Evolutionary conservation across 1,140 invertebrate genomes (phyloP), one percentile per base, ranked within the genome.

Genomic region (Monochamus saltuarius): DNA sequence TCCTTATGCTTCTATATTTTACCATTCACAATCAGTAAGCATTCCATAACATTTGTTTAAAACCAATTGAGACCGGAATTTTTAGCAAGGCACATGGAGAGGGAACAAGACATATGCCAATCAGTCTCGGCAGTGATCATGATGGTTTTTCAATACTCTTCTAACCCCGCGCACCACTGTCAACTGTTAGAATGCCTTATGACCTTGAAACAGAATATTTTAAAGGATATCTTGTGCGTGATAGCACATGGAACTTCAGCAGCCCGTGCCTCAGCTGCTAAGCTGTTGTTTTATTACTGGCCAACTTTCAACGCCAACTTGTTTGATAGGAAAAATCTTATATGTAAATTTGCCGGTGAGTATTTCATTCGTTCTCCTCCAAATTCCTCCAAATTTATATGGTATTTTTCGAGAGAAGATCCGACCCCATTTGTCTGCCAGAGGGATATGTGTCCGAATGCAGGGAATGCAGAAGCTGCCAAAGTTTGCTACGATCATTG

Each of bases 251-350:
- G 97, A 10, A 97, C 97, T 1, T 88, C 92, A 55, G 87, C 89
- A 47, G 92, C 96, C 0, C 80, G 95, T 59, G 86, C 92, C 46
- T 93, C 95, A 2, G 97, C 97, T 13, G 94, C 94, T 40, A 97
- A 98, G 80, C 82, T 99, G 19, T 83, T 99, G 13, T 99, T 99
- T 78, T 95, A 98, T 79, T 99, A 99, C 76, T 99, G 97, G 96
- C 97, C 97, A n/a, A 90, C 95, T 2, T 91, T 98, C 66, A 97
- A 98, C 81, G 90, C 95, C 14, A 91, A 91, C 72, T 83, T 96
- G 2, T 91, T 95, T 70, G 96, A 98, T 75, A 83, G 94, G 43
- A 90, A 92, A 72, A 89, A 90, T 0, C 83, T 95, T 36, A 87
- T 95, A 51, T 89, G 93, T 63, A 95, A 94, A 80, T 89, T 95